Evolutionary conservation across 35 echinoderm and acorn worm genomes (phyloP).

Genomic region (Patiria miniata): DNA sequence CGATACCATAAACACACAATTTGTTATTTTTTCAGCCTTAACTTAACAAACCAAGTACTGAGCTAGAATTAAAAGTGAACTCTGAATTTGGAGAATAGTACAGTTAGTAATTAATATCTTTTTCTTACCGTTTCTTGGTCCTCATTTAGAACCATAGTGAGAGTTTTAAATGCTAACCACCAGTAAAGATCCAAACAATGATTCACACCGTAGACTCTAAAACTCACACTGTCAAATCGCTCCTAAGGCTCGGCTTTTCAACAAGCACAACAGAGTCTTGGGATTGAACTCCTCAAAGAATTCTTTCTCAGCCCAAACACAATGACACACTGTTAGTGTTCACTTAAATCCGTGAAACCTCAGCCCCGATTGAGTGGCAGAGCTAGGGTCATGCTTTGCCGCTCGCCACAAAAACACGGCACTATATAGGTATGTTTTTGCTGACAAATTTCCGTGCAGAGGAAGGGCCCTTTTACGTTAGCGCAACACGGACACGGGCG

Average conservation of each 20-base stretch:
- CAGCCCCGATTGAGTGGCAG: background rate
- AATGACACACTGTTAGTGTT: no score
- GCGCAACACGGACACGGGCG: background rate
- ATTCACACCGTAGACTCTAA: background rate
- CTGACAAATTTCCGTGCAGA: constrained; percentile 16
- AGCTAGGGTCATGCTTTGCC: background rate
- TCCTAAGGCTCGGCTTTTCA: background rate
- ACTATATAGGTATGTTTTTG: background rate
- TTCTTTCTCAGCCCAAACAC: no score
- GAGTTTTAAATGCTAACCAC: background rate
- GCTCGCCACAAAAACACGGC: background rate
- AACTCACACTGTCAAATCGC: background rate
- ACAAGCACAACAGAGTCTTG: background rate
- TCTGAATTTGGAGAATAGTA: no score
- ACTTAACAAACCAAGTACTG: no score
- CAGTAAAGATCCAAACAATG: background rate
- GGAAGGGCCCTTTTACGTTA: constrained; percentile 15
- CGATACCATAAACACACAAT: no score
- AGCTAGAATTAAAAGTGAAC: no score
- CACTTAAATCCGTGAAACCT: no score
- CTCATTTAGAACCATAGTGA: constrained; percentile 4
- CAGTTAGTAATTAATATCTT: background rate
- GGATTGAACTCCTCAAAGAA: background rate
- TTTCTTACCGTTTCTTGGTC: background rate
- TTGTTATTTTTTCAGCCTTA: no score